A percentile compares a stretch with the other conserved stretches of the same genome.
Conservation (phyloP, 92 coral and sea anemone species). For the Isaurus tuberculatus region DNA sequence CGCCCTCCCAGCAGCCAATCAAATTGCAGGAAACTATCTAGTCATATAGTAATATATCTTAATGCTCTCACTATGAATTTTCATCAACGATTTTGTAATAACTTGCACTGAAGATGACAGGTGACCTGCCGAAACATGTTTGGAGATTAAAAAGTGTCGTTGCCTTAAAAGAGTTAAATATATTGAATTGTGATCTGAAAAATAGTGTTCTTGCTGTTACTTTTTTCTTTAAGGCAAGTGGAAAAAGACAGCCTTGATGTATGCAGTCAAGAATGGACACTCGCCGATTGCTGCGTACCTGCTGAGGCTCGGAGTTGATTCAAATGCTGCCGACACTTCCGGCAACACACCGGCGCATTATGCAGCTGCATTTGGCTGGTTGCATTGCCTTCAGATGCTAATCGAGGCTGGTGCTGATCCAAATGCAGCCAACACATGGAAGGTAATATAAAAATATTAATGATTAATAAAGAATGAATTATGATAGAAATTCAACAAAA, state of each 20-base stretch:
- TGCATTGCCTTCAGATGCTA: slow-evolving; percentile 80
- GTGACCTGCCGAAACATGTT: no score
- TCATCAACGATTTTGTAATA: no score
- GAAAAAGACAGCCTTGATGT: slow-evolving; percentile 86
- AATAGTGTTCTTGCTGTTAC: neutral
- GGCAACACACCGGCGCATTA: slow-evolving; percentile 87
- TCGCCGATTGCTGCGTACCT: slow-evolving; percentile 79
- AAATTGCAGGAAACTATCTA: no score
- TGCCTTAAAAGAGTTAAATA: no score
- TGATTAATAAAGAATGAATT: no score
- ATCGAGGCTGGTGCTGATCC: slow-evolving; percentile 84
- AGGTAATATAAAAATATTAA: slow-evolving; percentile 35
- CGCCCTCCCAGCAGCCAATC: no score
- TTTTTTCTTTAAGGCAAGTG: slow-evolving; percentile 65
- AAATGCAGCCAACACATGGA: slow-evolving; percentile 81
- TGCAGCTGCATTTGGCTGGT: slow-evolving; percentile 92
- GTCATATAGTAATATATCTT: no score
- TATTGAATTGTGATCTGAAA: no score
- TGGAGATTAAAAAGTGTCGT: no score
- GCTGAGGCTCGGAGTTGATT: slow-evolving; percentile 77
- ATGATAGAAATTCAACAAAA: no score
- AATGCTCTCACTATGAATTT: no score
- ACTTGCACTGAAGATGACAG: no score
- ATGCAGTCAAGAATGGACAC: slow-evolving; percentile 90
- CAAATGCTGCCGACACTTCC: slow-evolving; percentile 78